A percentile compares a stretch with the other conserved stretches of the same genome.
phyloP scores from a whole-genome alignment of 2,888 invertebrate species.

The Drosophila silvestris region DNA sequence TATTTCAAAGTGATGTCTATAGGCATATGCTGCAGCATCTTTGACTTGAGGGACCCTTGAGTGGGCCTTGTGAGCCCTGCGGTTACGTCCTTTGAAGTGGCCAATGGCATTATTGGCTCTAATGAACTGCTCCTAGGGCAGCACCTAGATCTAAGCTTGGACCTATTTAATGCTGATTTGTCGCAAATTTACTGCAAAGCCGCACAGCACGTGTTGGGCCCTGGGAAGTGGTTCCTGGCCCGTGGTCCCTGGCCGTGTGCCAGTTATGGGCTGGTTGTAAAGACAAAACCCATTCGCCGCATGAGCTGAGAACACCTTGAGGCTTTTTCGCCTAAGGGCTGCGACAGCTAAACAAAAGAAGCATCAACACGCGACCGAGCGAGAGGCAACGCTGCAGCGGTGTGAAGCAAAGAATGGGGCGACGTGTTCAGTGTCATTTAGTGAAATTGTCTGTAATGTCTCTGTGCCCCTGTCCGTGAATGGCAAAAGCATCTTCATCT shows the following conservation, averaged over 20 bases:
- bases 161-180: conserved; percentile 71
- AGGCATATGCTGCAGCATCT: conserved; percentile 15
- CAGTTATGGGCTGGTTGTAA: conserved; percentile 41
- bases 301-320: conserved; percentile 72
- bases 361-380: conserved; percentile 40
- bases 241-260: conserved; percentile 59
- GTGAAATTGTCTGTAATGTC: conserved; percentile 70
- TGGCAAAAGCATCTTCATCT: conserved; percentile 32
- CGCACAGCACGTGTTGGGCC: conserved; percentile 6
- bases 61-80: conserved; percentile 27
- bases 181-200: conserved; percentile 56
- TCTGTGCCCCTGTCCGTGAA: conserved; percentile 54
- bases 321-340: conserved; percentile 50
- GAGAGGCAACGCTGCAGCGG: conserved; percentile 8
- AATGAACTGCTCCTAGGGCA: conserved; percentile 57
- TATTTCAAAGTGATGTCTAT: too few species aligned
- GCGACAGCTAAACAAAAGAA: conserved; percentile 58
- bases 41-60: conserved; percentile 22
- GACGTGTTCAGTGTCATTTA: conserved; percentile 65
- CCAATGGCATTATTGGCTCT: conserved; percentile 50
- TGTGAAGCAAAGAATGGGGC: conserved; percentile 2
- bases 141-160: neutral
- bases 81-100: conserved; percentile 51
- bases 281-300: conserved; percentile 53
- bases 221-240: conserved; percentile 2